Evolutionary conservation across 2,113 vertebrate species (phyloP), one percentile per base, ranked within the genome.

Genomic region (Hassar affinis): DNA sequence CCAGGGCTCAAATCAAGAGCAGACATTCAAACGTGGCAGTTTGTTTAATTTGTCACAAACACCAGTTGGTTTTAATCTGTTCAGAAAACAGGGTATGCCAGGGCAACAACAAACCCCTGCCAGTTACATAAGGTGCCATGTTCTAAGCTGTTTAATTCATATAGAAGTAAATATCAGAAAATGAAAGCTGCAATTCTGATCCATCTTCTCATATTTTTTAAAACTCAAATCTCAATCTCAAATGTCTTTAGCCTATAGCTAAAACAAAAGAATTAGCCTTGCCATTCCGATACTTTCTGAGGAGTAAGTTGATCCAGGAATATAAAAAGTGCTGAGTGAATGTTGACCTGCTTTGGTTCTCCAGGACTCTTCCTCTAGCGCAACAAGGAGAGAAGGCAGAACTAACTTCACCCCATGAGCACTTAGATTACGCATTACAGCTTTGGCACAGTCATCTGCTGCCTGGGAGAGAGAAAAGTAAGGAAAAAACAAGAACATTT

Each of bases 371-470:
- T 99, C 97, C 90, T 99, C 97, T 12, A 99, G 93, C 3, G 98
- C 98, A 3, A 98, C 95, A 74, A 99, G 89, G 82, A 99, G 92
- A 0, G 98, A 99, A 0, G 98, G 98, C 69, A 99, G 94, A 66
- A 99, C 98, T 89, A 99, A 93, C 92, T 99, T 99, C 88, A 99
- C 98, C 0, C 98, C 98, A 0, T 99, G 98, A 88, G 98, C 97
- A 85, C 98, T 99, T 86, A 99, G 89, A 91, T 99, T 99, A 88
- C 97, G 97, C 98, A 99, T 99, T 89, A 99, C 98, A 0, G 98
- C 98, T 88, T 98, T 99, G 89, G 98, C 98, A 93, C 97, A 99
- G 87, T 99, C 98, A 91, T 99, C 98, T 91, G 98, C 97, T 86
- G 98, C 98, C 98, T 99, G 52, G 33, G 8, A 81, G 15, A 57